Percentiles rank a stretch among this genome's conserved stretches.
Evolutionary conservation across 1,140 invertebrate genomes (phyloP).

Genomic region (Elymnias hypermnestra): DNA sequence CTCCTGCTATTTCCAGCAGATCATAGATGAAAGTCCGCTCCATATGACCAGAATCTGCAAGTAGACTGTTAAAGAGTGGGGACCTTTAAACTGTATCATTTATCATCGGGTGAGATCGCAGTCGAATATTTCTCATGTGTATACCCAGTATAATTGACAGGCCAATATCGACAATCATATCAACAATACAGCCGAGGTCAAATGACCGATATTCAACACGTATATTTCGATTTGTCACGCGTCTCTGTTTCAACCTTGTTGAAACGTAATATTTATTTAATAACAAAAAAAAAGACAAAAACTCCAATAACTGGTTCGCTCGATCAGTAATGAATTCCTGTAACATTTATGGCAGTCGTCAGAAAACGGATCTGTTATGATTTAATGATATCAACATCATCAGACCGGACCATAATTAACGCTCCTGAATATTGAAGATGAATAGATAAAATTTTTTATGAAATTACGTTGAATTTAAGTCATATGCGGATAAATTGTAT

Average conservation of each 20-base stretch:
- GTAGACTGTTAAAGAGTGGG: no score
- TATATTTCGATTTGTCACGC: conserved; percentile 11
- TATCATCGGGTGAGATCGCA: no score
- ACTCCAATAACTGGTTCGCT: not conserved
- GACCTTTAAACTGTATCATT: no score
- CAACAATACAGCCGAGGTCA: conserved; percentile 13
- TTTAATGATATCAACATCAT: not conserved
- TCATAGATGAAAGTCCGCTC: no score
- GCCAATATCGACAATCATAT: conserved; percentile 6
- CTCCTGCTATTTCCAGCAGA: no score
- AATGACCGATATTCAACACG: conserved; percentile 9
- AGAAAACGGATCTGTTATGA: not conserved
- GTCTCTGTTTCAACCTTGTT: conserved; percentile 10
- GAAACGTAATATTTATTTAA: conserved; percentile 3
- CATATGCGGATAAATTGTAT: no score
- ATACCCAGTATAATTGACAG: conserved; percentile 9
- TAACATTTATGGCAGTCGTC: not conserved
- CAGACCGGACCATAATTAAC: no score
- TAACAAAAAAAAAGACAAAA: not conserved
- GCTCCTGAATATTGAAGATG: no score
- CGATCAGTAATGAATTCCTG: not conserved
- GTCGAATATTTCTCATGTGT: no score
- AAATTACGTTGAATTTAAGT: not conserved
- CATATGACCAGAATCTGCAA: no score
- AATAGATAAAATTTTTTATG: not conserved